Conservation (phyloP, 2,113 vertebrate species). For the Mastomys coucha region DNA sequence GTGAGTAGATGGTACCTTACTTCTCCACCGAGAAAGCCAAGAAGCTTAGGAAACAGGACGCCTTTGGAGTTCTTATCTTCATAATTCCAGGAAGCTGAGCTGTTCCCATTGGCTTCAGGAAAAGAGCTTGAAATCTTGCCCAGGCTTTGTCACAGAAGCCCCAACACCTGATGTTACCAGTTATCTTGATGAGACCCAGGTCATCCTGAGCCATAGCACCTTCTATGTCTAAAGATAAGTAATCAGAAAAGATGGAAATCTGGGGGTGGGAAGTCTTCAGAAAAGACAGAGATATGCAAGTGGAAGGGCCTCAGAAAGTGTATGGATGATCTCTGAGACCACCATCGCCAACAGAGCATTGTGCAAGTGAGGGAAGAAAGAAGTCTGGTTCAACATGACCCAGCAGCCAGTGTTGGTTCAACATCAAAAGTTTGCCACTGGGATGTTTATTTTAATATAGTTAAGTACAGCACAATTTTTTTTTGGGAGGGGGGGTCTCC, state of each 20-base stretch:
- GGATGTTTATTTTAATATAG: neutral
- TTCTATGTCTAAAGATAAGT: neutral
- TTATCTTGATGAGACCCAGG: neutral
- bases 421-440: neutral
- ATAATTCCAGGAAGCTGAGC: neutral
- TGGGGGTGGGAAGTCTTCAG: neutral
- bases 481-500: neutral
- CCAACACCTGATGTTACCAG: neutral
- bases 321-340: neutral
- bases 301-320: neutral
- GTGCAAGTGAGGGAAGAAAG: neutral
- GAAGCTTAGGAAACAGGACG: neutral
- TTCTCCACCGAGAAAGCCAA: neutral
- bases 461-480: neutral
- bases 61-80: neutral
- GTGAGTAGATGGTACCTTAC: neutral
- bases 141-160: neutral
- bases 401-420: neutral
- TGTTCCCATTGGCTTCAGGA: neutral
- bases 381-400: neutral
- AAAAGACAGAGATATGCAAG: neutral
- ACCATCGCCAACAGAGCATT: neutral
- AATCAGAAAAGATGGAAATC: neutral
- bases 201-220: neutral
- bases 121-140: neutral